phyloP scores from a whole-genome alignment of 2,888 invertebrate species.

The Tetranychus truncatus region DNA sequence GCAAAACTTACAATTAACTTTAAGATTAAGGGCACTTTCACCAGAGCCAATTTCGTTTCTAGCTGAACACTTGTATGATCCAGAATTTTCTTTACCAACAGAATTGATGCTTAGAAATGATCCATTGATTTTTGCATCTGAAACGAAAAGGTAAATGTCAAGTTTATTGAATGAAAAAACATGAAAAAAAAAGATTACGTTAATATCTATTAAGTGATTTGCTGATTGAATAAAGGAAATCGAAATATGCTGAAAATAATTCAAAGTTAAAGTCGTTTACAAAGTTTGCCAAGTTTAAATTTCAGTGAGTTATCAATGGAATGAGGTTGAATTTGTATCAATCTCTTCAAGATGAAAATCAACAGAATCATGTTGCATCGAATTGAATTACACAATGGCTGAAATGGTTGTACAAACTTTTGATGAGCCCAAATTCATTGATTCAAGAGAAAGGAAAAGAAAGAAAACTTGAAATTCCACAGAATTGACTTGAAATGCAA shows the following conservation, averaged over 20 bases:
- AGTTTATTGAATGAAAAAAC: not conserved
- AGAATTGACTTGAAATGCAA: too few species aligned
- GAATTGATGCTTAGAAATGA: slow-evolving; percentile 1
- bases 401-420: too few species aligned
- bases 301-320: too few species aligned
- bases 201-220: too few species aligned
- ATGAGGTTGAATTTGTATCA: too few species aligned
- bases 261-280: not conserved
- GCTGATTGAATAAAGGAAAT: not conserved
- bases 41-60: slow-evolving; percentile 15
- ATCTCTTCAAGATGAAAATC: too few species aligned
- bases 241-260: not conserved
- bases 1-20: slow-evolving; percentile 16
- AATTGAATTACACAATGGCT: too few species aligned
- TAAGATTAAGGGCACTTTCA: slow-evolving; percentile 12
- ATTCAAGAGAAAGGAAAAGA: too few species aligned
- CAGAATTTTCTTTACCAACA: slow-evolving; percentile 20
- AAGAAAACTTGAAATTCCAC: too few species aligned
- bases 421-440: too few species aligned
- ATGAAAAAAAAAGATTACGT: not conserved
- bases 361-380: too few species aligned
- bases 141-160: not conserved
- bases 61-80: slow-evolving; percentile 18
- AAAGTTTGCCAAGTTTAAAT: too few species aligned
- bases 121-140: slow-evolving; percentile 2